Base-by-base conservation (phyloP, 30 jellyfish, hydroid and myxozoan species). In the Aurelia sp. region DNA sequence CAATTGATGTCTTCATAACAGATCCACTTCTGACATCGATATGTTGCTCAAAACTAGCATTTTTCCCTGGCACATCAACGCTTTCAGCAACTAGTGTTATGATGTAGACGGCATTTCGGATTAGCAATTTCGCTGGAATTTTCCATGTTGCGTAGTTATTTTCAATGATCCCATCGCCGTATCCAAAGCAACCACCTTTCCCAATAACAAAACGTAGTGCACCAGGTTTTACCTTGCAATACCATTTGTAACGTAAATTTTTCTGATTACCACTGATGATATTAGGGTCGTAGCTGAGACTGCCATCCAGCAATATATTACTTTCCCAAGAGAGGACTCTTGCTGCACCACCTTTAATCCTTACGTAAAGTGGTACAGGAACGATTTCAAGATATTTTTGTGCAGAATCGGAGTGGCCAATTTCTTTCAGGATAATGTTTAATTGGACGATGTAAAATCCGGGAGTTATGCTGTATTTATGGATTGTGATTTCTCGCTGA, bases 181-280 rank as follows among this genome's bases (percentile, higher is more conserved):
- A 47, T 8, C 88, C 88, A 60, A 78, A 61, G 44, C 88, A 78
- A 20, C 88, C 88, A 4, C 88, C 78, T 16, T 40, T 41, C 6
- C 78, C 88, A 61, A 78, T 60, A 17, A 21, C 67, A 78, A 33
- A 78, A 44, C 8, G 68, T 31, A 63, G 4, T 4, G 78, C 27
- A 17, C 67, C 67, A 17, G 80, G 80, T 24, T 69, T 69, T n/a
- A 69, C 80, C 8, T 21, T 69, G 30, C 80, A 69, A 69, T 60
- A 63, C 88, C 88, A 78, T 16, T n/a, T 57, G 50, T 59, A 78
- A 8, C 9, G 35, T n/a, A 78, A 62, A 59, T 38, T 59, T 57
- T 67, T 33, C 18, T 33, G 19, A 48, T 38, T 35, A 9, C 78
- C 78, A 8, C 41, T 17, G 11, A 67, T 47, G 13, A 61, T 5